Base-by-base conservation (phyloP, 1,140 invertebrate species). In the Meloidogyne floridensis region DNA sequence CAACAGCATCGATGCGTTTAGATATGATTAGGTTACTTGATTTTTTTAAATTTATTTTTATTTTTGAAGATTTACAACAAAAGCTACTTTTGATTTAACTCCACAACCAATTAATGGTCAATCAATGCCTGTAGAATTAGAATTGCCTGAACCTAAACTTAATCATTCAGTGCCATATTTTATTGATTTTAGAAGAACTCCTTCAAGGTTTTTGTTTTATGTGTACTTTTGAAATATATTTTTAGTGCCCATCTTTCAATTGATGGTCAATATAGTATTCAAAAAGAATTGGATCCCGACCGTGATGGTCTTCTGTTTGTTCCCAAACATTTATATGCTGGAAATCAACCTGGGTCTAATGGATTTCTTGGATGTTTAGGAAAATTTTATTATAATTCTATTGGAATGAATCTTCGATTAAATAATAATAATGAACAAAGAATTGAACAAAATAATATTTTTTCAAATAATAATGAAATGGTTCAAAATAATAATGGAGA, bases 141-240 rank as follows among this genome's bases (percentile, higher is more conserved):
- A 75, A 5, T 59, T 87, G 2, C 51, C 72, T 11, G 75, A 85
- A 56, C 85, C 86, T 13, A 32, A 77, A 18, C 86, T 87, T 20
- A 86, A 87, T 56, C 77, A 86, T n/a, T 87, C 87, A 53, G 85
- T 80, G 11, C 80, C 83, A 7, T 87, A 87, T 83, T 83, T 80
- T 70, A 65, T 87, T n/a, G 78, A 87, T 47, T 84, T 87, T 77
- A 76, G 73, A 4, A 71, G 84, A 13, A 87, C 87, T 69, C 86
- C 86, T 2, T 85, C 86, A 43, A 73, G 84, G 83, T 84, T 32
- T 9, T 11, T 65, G 42, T n/a, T 73, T 32, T 80, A 80, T 56
- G 8, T 80, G 7, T 47, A 47, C 47, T 47, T 47, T 47, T 32
- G 32, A 47, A 47, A 47, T 47, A 6, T 47, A 47, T 47, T 47